Evolutionary conservation across 1,140 invertebrate species (phyloP).

Genomic region (Glossosoma conforme): DNA sequence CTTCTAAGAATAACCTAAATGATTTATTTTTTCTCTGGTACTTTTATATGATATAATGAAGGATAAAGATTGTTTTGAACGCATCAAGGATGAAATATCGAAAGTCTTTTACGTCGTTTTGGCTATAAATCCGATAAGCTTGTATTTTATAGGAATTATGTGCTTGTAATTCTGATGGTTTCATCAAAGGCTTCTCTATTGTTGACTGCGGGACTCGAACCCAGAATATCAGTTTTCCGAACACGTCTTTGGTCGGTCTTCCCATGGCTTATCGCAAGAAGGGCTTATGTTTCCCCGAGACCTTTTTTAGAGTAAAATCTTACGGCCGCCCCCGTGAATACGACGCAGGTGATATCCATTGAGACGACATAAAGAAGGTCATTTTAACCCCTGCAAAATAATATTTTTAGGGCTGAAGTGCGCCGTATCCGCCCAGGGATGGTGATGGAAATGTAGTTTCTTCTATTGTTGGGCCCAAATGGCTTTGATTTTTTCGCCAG

Average conservation of each 20-base stretch:
- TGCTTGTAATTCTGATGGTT: conserved; percentile 24
- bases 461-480: conserved; percentile 11
- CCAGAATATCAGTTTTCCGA: conserved; percentile 19
- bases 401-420: conserved; percentile 28
- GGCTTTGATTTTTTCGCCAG: too few species aligned
- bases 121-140: too few species aligned
- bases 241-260: conserved; percentile 25
- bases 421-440: conserved; percentile 7
- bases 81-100: too few species aligned
- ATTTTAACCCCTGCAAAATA: conserved; percentile 28
- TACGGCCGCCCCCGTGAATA: conserved; percentile 13
- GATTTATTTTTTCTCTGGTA: too few species aligned
- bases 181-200: conserved; percentile 23
- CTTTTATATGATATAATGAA: too few species aligned
- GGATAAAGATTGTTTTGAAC: too few species aligned
- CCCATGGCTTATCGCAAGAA: conserved; percentile 15
- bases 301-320: conserved; percentile 25
- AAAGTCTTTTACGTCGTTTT: too few species aligned
- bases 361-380: conserved; percentile 30
- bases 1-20: too few species aligned
- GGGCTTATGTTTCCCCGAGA: conserved; percentile 28
- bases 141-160: too few species aligned
- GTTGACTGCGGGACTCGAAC: conserved; percentile 5
- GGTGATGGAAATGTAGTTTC: conserved; percentile 15
- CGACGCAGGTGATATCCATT: conserved; percentile 30